phyloP scores from a whole-genome alignment of 2,113 vertebrate species.

The Hypocryptadius cinnamomeus region DNA sequence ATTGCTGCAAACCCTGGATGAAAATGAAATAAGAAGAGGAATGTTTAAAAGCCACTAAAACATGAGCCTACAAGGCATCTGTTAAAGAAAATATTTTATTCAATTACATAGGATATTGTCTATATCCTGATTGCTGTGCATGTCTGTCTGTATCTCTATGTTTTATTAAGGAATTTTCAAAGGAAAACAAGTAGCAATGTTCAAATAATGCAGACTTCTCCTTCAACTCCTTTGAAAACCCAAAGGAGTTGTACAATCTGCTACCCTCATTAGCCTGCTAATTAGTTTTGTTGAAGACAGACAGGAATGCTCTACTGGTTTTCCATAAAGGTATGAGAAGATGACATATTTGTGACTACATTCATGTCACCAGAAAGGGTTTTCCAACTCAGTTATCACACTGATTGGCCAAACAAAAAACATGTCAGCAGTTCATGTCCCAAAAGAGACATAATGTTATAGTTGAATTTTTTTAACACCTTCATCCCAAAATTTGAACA shows the following conservation, averaged over 20 bases:
- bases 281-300: slow-evolving; percentile 37
- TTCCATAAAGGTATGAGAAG: slow-evolving; percentile 10
- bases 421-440: background rate
- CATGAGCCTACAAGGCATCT: background rate
- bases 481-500: background rate
- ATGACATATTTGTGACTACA: background rate
- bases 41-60: background rate
- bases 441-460: background rate
- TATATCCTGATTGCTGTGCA: background rate
- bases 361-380: background rate
- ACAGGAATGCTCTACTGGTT: slow-evolving; percentile 18
- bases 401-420: background rate
- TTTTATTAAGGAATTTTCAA: background rate
- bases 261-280: background rate
- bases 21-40: background rate
- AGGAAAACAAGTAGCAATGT: background rate
- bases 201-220: background rate
- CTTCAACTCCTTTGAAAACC: background rate
- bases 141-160: background rate
- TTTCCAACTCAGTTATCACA: background rate
- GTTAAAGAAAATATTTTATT: background rate
- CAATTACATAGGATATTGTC: background rate
- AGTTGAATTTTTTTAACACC: background rate
- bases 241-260: background rate
- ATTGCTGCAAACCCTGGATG: background rate